Percentiles rank a stretch among this genome's conserved stretches.
Conservation (phyloP, 2,888 invertebrate genomes). For the Ophion costatus region DNA sequence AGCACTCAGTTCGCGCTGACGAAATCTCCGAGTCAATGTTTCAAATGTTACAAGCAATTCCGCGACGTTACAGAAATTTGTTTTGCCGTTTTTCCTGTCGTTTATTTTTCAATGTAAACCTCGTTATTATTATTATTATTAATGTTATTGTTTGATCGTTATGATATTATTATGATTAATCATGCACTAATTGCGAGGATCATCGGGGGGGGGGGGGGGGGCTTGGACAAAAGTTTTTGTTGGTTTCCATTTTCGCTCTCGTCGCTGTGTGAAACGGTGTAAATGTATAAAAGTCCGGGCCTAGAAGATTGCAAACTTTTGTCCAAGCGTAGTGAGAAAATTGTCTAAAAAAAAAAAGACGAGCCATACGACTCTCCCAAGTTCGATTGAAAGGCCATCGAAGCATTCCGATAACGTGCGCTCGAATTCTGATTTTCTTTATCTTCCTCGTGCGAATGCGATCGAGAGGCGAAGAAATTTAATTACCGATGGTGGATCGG, state of each 20-base stretch:
- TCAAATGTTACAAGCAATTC: slow-evolving; percentile 27
- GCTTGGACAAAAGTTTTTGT: slow-evolving; percentile 75
- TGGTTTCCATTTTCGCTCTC: not conserved
- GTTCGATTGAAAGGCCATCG: not conserved
- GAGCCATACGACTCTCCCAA: not conserved
- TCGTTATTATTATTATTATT: not conserved
- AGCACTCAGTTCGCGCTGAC: slow-evolving; percentile 43
- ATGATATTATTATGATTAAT: not conserved
- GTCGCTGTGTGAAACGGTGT: slow-evolving; percentile 75
- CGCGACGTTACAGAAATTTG: not conserved
- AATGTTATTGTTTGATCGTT: not conserved
- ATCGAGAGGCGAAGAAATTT: not conserved
- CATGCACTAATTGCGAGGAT: slow-evolving; percentile 8
- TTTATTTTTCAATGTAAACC: not conserved
- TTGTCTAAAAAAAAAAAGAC: not conserved
- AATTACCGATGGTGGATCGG: not conserved
- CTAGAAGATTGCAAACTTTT: slow-evolving; percentile 73
- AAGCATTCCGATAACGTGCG: not conserved
- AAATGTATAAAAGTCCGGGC: slow-evolving; percentile 80
- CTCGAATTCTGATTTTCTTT: not conserved
- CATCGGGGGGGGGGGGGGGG: slow-evolving; percentile 12
- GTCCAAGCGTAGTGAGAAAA: slow-evolving; percentile 63
- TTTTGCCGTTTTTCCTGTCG: not conserved
- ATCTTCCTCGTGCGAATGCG: not conserved
- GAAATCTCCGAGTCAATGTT: not conserved